Percentiles rank a stretch among this genome's conserved stretches.
phyloP scores from a whole-genome alignment of 2,113 vertebrate species.

The Podarcis muralis region DNA sequence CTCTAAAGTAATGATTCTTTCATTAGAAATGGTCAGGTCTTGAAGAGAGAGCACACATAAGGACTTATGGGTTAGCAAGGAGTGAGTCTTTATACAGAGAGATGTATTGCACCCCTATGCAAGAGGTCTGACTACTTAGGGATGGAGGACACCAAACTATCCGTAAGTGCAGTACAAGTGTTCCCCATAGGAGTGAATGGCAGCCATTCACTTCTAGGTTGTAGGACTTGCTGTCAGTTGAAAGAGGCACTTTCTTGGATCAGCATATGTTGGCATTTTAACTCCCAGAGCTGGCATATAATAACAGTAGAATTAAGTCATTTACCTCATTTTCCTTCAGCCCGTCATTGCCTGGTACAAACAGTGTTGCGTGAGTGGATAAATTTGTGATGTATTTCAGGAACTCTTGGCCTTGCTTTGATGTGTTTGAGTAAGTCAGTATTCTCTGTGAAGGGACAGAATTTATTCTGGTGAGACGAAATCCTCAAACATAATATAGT shows the following conservation, averaged over 20 bases:
- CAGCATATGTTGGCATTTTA: neutral
- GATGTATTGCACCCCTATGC: neutral
- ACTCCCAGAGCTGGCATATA: neutral
- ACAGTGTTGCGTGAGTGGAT: conserved; percentile 81
- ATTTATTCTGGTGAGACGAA: conserved; percentile 16
- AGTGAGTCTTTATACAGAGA: too few relatives aligned
- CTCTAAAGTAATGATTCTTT: too few relatives aligned
- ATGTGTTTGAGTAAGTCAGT: conserved; percentile 82
- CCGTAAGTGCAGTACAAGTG: neutral
- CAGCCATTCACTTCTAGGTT: neutral
- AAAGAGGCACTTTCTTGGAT: neutral
- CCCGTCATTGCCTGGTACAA: conserved; percentile 85
- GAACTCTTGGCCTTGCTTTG: conserved; percentile 78
- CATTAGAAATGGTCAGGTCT: too few relatives aligned
- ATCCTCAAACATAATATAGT: neutral
- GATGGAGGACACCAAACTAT: neutral
- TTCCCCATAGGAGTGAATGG: neutral
- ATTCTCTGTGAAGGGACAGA: conserved; percentile 80
- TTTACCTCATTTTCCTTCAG: conserved; percentile 84
- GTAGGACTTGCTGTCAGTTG: neutral
- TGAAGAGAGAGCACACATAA: too few relatives aligned
- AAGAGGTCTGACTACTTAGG: neutral
- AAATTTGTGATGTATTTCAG: conserved; percentile 80
- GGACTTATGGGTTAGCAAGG: too few relatives aligned
- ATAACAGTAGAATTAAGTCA: rapidly evolving